Evolutionary conservation across 2,888 invertebrate genomes (phyloP), one percentile per base, ranked within the genome.

Genomic region (Idaea straminata): DNA sequence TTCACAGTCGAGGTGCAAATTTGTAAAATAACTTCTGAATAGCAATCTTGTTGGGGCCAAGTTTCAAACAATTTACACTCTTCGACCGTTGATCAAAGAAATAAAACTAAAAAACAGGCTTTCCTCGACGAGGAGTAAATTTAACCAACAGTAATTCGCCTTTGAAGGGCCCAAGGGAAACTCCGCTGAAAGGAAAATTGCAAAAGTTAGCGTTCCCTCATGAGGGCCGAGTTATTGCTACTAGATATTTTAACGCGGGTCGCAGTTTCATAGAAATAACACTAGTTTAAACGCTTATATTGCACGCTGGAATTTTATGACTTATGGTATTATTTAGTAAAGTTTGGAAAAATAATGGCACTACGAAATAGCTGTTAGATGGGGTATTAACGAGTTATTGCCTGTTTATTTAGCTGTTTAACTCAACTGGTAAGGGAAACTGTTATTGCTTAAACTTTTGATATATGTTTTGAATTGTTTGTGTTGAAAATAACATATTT

Each of bases 141-240:
- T 92, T 89, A 89, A 89, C 88, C 89, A 88, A 85, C 86, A 84
- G 87, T 90, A 90, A 91, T 91, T 90, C 88, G 81, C 88, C 89
- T 91, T 92, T 91, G 90, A 90, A 84, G 83, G 87, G 86, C 83
- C 81, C 84, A 75, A 72, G 76, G 87, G 89, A 84, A 84, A 78
- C 77, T 77, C 76, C 68, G 76, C 81, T 82, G 83, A 80, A 88
- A 86, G 86, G 90, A 88, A 91, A 91, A 91, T 92, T 91, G 86
- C 88, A 80, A 91, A 91, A 92, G 91, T 91, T 91, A 89, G 84
- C 86, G 83, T 81, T 85, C 86, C 87, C 88, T 88, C 87, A 90
- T 87, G 89, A 86, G 83, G 77, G 81, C 72, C 77, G 77, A 85
- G 84, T 85, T 88, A 89, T 85, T 78, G 83, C 83, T 80, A 79